phyloP scores from a whole-genome alignment of 2,888 invertebrate species.

The Griposia aprilina region DNA sequence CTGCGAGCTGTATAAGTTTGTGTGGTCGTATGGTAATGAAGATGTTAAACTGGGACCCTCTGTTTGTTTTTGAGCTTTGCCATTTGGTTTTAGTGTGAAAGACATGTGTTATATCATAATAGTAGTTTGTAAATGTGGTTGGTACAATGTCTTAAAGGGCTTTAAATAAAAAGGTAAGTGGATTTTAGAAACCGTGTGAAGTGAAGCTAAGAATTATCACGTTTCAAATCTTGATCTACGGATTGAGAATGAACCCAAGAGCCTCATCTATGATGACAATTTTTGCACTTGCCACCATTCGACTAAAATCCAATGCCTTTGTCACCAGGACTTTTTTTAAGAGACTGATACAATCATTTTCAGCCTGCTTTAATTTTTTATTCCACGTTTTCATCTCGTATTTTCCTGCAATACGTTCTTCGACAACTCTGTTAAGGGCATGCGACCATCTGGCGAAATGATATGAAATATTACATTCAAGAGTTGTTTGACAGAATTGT shows the following conservation, averaged over 20 bases:
- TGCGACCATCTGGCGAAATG: constrained; percentile 8
- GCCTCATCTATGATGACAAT: background rate
- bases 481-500: constrained; percentile 28
- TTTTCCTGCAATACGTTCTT: constrained; percentile 4
- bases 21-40: constrained; percentile 73
- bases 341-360: background rate
- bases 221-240: background rate
- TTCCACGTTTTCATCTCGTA: background rate
- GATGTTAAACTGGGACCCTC: constrained; percentile 13
- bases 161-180: background rate
- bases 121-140: background rate
- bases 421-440: constrained; percentile 32
- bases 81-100: background rate
- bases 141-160: background rate
- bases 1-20: constrained; percentile 56
- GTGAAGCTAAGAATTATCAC: background rate
- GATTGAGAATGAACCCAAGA: background rate
- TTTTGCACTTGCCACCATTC: background rate
- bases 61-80: constrained; percentile 21
- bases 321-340: background rate
- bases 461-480: constrained; percentile 28
- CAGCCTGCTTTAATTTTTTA: background rate
- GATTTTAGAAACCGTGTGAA: too few relatives aligned
- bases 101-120: background rate
- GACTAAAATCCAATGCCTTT: background rate